Evolutionary conservation across 2,797 vertebrate genomes (phyloP), one percentile per base, ranked within the genome.

Genomic region (Enteromius fasciolatus): DNA sequence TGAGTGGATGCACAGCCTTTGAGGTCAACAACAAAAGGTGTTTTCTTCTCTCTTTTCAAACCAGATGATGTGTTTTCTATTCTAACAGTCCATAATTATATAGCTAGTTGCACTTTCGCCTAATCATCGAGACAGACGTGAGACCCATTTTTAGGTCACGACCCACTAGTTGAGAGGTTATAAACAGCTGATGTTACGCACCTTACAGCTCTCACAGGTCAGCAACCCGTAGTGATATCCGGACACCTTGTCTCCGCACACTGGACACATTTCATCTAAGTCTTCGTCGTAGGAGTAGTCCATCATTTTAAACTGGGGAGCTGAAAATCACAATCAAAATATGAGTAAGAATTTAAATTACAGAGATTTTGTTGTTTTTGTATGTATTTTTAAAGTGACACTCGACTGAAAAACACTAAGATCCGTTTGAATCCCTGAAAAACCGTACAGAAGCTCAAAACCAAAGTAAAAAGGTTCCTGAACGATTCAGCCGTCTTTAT

Each of bases 201-300:
- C 98, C 98, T 99, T 99, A 96, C 98, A 99, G 90, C 98, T 99
- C 92, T 99, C 98, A 87, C 98, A 99, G 92, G 98, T 99, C 91
- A 99, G 95, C 50, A 99, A 97, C 88, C 98, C 98, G 46, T 99
- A 99, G 90, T 99, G 98, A 92, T 99, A 99, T 31, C 98, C 98
- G 77, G 98, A 99, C 85, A 99, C 98, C 92, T 99, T 99, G 92
- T 99, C 98, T 91, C 97, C 98, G 83, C 98, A 99, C 86, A 99
- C 98, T 2, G 98, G 98, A 92, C 98, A 99, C 90, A 99, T 95
- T 90, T 99, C 98, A 91, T 99, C 98, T 85, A 99, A 92, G 88
- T 99, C 98, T 92, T 99, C 98, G 89, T 99, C 97, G 2, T 99
- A 99, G 68, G 98, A 97, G 91, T 99, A 99, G 95, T 97, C 98